Conservation (phyloP, 2,888 invertebrate species). For the Agrilus biguttatus region DNA sequence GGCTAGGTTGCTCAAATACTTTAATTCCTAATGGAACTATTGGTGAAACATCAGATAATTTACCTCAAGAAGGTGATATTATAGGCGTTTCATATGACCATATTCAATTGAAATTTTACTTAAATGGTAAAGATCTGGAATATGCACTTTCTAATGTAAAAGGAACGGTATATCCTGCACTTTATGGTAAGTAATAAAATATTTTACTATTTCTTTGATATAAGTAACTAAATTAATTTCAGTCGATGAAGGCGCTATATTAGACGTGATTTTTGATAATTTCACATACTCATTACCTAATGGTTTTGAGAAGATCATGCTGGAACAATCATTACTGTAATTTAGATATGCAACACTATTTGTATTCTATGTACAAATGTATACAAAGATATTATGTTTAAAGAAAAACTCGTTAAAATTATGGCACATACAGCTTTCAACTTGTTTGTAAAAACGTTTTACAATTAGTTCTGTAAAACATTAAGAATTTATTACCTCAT, state of each 20-base stretch:
- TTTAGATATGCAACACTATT: constrained; percentile 15
- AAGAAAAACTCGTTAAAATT: not conserved
- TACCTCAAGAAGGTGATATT: constrained; percentile 85
- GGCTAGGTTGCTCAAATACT: constrained; percentile 30
- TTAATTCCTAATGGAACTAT: constrained; percentile 20
- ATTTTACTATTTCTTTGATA: constrained; percentile 3
- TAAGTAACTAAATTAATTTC: constrained; percentile 24
- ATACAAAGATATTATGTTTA: not conserved
- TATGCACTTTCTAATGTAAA: constrained; percentile 76
- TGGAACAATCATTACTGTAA: constrained; percentile 92
- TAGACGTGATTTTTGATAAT: constrained; percentile 87
- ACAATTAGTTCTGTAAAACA: too few relatives aligned
- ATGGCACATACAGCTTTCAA: too few relatives aligned
- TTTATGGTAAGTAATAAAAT: constrained; percentile 59
- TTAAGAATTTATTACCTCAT: too few relatives aligned
- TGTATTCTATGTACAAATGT: constrained; percentile 2
- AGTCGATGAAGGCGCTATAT: constrained; percentile 96
- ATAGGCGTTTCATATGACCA: constrained; percentile 93
- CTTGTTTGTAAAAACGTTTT: too few relatives aligned
- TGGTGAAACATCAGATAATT: constrained; percentile 30
- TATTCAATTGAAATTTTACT: constrained; percentile 84
- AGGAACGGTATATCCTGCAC: constrained; percentile 80
- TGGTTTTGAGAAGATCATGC: constrained; percentile 90
- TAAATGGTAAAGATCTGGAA: constrained; percentile 82
- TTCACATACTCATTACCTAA: constrained; percentile 71